Percentiles rank a stretch among this genome's conserved stretches.
Evolutionary conservation across 2,113 vertebrate genomes (phyloP).

Genomic region (Polyodon spathula): DNA sequence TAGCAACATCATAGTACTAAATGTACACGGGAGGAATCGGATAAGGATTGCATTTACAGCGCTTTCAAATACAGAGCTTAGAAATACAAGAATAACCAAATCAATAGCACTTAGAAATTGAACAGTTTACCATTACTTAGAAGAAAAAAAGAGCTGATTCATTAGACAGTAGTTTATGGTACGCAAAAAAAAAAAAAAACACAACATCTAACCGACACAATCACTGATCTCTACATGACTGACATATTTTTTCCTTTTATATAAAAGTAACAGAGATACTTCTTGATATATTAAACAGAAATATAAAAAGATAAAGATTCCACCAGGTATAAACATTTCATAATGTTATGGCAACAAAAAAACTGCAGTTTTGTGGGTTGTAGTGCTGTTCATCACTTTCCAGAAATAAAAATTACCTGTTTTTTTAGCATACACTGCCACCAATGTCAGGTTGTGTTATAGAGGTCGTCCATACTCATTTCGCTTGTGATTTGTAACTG

Average conservation of each 20-base stretch:
- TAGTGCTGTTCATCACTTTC: constrained; percentile 13
- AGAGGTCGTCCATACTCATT: too few species aligned
- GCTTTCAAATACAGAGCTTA: constrained; percentile 78
- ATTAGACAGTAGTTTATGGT: constrained; percentile 44
- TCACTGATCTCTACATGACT: constrained; percentile 32
- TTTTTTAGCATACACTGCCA: too few species aligned
- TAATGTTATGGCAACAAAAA: constrained; percentile 57
- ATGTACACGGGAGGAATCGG: constrained; percentile 74
- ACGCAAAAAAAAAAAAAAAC: constrained; percentile 40
- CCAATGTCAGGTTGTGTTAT: too few species aligned
- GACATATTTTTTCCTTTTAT: constrained; percentile 52
- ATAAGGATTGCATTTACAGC: constrained; percentile 78
- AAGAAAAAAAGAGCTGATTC: constrained; percentile 54
- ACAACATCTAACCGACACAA: constrained; percentile 51
- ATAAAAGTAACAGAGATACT: constrained; percentile 72
- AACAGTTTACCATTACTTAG: constrained; percentile 58
- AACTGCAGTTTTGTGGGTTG: constrained; percentile 38
- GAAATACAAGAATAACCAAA: constrained; percentile 78
- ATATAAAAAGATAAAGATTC: constrained; percentile 62
- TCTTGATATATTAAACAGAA: constrained; percentile 72
- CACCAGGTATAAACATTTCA: constrained; percentile 62
- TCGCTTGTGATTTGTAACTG: too few species aligned
- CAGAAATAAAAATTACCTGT: neutral
- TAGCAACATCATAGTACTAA: constrained; percentile 88
- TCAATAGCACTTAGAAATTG: constrained; percentile 64